Percentiles rank a stretch among this genome's conserved stretches.
phyloP scores from a whole-genome alignment of 2,888 invertebrate genomes.

The Synergus japonicus region DNA sequence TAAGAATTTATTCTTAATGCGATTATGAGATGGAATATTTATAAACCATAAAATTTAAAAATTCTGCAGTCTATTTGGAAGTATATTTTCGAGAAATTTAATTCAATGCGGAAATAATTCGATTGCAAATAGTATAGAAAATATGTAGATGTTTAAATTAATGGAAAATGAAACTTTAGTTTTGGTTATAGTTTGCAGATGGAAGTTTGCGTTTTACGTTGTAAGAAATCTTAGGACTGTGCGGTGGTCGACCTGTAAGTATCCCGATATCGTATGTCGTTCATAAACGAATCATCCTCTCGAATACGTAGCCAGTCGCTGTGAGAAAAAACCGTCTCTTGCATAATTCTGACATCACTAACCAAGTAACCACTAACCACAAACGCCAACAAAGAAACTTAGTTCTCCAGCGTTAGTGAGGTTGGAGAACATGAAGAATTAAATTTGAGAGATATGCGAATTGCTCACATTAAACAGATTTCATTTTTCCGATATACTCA shows the following conservation, averaged over 20 bases:
- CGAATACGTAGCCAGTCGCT: slow-evolving; percentile 3
- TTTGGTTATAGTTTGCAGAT: not conserved
- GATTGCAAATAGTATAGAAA: not conserved
- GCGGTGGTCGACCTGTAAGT: slow-evolving; percentile 52
- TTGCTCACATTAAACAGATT: too few relatives aligned
- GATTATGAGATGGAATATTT: not conserved
- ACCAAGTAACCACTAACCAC: slow-evolving; percentile 15
- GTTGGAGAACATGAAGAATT: too few relatives aligned
- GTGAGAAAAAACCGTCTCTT: slow-evolving; percentile 23
- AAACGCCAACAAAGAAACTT: not conserved
- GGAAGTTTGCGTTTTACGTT: not conserved
- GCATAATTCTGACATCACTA: slow-evolving; percentile 15
- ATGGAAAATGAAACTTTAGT: not conserved
- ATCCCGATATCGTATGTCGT: slow-evolving; percentile 54
- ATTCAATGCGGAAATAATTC: not conserved
- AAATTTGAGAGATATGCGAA: not conserved
- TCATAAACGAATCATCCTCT: slow-evolving; percentile 31
- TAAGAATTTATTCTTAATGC: not conserved
- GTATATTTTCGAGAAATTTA: not conserved
- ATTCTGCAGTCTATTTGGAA: not conserved
- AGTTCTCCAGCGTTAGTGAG: not conserved
- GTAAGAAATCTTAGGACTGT: slow-evolving; percentile 56
- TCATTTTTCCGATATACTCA: not conserved
- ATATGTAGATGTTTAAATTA: not conserved
- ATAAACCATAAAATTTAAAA: not conserved